These are phyloP conservation scores for Channa maculata DNA, from an alignment of 2,113 vertebrate genomes.

Conservation along the genomic window DNA sequence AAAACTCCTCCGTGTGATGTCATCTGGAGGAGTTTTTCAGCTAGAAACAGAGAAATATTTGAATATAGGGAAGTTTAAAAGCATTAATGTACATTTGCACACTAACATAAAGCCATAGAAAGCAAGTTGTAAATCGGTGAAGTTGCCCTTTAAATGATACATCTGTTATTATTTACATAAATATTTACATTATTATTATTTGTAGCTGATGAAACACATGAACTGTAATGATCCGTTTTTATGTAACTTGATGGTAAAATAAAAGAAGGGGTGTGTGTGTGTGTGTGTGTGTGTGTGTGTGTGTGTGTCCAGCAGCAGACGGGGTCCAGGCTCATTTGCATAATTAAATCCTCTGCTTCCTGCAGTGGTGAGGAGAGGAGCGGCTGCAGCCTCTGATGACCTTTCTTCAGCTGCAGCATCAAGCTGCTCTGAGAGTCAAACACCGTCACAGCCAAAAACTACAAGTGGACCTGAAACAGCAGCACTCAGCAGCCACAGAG, in stretches of 20 bases:
- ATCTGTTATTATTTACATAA: not conserved
- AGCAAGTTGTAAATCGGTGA: too few relatives aligned
- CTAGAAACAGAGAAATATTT: too few relatives aligned
- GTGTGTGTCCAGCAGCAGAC: constrained; percentile 14
- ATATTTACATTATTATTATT: not conserved
- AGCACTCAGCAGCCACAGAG: too few relatives aligned
- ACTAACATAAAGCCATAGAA: too few relatives aligned
- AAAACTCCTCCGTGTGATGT: too few relatives aligned
- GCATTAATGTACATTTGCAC: too few relatives aligned
- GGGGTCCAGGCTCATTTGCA: constrained; percentile 47
- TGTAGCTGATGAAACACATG: not conserved
- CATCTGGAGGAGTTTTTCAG: too few relatives aligned
- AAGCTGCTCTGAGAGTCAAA: not conserved
- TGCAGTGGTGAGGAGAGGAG: constrained; percentile 18
- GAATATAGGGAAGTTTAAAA: too few relatives aligned
- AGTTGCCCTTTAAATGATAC: too few relatives aligned
- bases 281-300: constrained; percentile 21
- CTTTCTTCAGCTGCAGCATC: constrained; percentile 26
- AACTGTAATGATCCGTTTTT: not conserved
- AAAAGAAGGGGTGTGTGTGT: constrained; percentile 7
- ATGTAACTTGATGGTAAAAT: not conserved
- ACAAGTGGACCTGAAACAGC: not conserved
- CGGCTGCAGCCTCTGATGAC: constrained; percentile 41
- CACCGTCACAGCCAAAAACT: constrained; percentile 18
- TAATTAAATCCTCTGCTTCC: constrained; percentile 29